phyloP scores from a whole-genome alignment of 2,113 vertebrate genomes.

The Hyperopisus bebe region DNA sequence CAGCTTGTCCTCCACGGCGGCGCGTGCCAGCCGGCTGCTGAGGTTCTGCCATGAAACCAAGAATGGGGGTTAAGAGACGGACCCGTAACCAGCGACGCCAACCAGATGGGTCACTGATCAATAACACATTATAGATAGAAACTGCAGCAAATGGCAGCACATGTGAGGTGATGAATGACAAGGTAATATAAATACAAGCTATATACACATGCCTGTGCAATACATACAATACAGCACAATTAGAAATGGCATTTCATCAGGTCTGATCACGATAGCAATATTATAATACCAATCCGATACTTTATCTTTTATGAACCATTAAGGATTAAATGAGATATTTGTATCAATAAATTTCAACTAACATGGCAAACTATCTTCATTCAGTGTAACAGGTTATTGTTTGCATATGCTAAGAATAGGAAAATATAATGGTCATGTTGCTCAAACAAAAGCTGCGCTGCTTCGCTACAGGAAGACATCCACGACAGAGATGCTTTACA shows the following conservation, averaged over 20 bases:
- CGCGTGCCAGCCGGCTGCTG: constrained; percentile 73
- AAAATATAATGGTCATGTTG: not conserved
- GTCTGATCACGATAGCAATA: not conserved
- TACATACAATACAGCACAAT: not conserved
- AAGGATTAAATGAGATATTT: not conserved
- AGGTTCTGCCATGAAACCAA: constrained; percentile 64
- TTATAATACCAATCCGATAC: not conserved
- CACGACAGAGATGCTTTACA: not conserved
- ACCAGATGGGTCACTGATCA: not conserved
- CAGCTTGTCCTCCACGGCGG: constrained; percentile 65
- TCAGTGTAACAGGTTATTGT: not conserved
- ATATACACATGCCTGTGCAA: not conserved
- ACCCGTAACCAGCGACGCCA: not conserved
- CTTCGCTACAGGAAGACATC: not conserved
- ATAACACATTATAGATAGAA: not conserved
- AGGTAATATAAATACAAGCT: not conserved
- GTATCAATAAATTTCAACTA: not conserved
- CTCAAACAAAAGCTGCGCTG: not conserved
- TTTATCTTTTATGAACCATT: not conserved
- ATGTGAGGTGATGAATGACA: not conserved
- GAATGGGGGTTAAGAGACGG: not conserved
- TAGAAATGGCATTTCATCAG: not conserved
- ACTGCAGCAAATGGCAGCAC: not conserved
- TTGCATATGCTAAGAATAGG: not conserved
- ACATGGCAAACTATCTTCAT: not conserved